A percentile compares a stretch with the other conserved stretches of the same genome.
Evolutionary conservation across 2,888 invertebrate species (phyloP).

Genomic region (Patella pellucida): DNA sequence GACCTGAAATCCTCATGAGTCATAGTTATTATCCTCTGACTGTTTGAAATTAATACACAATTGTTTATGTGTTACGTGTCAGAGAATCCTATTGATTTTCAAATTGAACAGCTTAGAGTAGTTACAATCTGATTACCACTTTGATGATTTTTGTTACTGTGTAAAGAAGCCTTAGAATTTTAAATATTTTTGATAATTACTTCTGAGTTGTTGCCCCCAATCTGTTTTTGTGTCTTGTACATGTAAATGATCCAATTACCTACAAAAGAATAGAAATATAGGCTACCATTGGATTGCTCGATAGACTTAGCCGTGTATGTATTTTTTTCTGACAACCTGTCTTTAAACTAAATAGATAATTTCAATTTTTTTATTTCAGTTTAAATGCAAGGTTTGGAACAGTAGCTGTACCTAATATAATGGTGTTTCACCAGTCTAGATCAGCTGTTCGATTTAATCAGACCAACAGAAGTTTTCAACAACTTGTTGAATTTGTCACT

Average conservation of each 20-base stretch:
- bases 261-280: neutral
- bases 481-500: constrained; percentile 74
- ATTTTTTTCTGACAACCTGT: neutral
- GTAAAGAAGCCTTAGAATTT: too few relatives aligned
- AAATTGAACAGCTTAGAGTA: too few relatives aligned
- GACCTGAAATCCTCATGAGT: too few relatives aligned
- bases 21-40: too few relatives aligned
- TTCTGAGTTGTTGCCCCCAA: too few relatives aligned
- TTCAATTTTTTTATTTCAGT: constrained; percentile 48
- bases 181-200: too few relatives aligned
- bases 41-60: too few relatives aligned
- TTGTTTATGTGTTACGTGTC: too few relatives aligned
- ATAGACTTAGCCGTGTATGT: neutral
- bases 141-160: too few relatives aligned
- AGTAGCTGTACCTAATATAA: constrained; percentile 69
- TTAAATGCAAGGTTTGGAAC: constrained; percentile 69
- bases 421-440: constrained; percentile 68
- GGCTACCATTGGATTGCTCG: neutral
- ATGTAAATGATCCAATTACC: neutral
- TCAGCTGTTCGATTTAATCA: constrained; percentile 68
- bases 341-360: neutral
- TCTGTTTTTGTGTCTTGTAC: too few relatives aligned
- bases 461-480: constrained; percentile 83
- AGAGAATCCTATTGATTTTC: too few relatives aligned
- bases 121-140: too few relatives aligned